Conservation (phyloP, 2,113 vertebrate genomes). For the Acrocephalus arundinaceus region DNA sequence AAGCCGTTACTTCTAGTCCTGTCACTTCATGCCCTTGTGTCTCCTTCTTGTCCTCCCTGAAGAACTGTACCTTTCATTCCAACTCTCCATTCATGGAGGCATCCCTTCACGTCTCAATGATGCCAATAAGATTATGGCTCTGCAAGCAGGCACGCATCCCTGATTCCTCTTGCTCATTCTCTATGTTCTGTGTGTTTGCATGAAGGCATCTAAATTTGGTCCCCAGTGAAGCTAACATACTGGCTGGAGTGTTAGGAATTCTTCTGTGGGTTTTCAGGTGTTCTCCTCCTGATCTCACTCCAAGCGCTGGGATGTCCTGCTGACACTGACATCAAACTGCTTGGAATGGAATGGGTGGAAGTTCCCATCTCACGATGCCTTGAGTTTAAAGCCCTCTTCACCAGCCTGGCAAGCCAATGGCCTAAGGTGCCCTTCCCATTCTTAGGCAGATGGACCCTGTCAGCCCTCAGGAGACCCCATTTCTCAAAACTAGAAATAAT, state of each 20-base stretch:
- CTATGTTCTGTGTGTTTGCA: not conserved
- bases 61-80: not conserved
- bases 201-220: not conserved
- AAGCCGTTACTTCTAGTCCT: not conserved
- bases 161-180: not conserved
- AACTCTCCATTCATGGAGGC: not conserved
- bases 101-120: fast-evolving
- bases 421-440: not conserved
- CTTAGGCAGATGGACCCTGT: not conserved
- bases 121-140: not conserved
- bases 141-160: fast-evolving
- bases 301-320: not conserved
- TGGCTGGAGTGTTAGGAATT: not conserved
- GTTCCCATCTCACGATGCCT: not conserved
- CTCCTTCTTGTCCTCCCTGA: not conserved
- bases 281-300: not conserved
- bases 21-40: not conserved
- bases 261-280: not conserved
- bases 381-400: not conserved
- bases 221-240: fast-evolving
- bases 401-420: not conserved
- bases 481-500: not conserved
- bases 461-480: not conserved
- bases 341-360: not conserved
- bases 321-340: not conserved